Conservation (phyloP, 2,888 invertebrate species). For the Clanis bilineata region DNA sequence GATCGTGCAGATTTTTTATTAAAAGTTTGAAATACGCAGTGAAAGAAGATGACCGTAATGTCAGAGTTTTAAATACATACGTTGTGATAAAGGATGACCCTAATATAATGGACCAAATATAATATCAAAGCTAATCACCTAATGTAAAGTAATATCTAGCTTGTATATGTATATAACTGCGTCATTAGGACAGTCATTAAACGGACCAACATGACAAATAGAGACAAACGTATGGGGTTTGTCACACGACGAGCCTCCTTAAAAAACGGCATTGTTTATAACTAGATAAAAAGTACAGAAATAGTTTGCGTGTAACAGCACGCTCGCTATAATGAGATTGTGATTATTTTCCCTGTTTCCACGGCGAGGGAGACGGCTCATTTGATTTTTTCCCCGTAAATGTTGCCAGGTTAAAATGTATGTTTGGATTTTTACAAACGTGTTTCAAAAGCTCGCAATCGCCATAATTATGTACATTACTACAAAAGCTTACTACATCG, state of each 20-base stretch:
- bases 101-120: too few relatives aligned
- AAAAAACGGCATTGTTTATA: slow-evolving; percentile 17
- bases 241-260: slow-evolving; percentile 8
- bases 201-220: slow-evolving; percentile 21
- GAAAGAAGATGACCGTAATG: too few relatives aligned
- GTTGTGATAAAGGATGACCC: too few relatives aligned
- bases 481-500: too few relatives aligned
- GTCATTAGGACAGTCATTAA: background rate
- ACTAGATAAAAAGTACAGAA: slow-evolving; percentile 29
- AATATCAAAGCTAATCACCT: too few relatives aligned
- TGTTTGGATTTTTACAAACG: background rate
- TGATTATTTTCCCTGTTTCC: slow-evolving; percentile 57
- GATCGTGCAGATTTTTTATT: too few relatives aligned
- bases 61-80: too few relatives aligned
- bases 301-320: slow-evolving; percentile 59
- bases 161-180: background rate
- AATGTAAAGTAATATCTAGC: background rate
- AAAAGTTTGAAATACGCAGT: too few relatives aligned
- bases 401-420: slow-evolving; percentile 7
- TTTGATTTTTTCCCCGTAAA: slow-evolving; percentile 17
- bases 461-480: too few relatives aligned
- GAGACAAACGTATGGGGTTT: slow-evolving; percentile 18
- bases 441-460: too few relatives aligned
- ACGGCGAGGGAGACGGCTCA: slow-evolving; percentile 36
- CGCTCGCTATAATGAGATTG: slow-evolving; percentile 60